Conservation (phyloP, 35 echinoderm and acorn worm genomes). For the Patiria miniata region DNA sequence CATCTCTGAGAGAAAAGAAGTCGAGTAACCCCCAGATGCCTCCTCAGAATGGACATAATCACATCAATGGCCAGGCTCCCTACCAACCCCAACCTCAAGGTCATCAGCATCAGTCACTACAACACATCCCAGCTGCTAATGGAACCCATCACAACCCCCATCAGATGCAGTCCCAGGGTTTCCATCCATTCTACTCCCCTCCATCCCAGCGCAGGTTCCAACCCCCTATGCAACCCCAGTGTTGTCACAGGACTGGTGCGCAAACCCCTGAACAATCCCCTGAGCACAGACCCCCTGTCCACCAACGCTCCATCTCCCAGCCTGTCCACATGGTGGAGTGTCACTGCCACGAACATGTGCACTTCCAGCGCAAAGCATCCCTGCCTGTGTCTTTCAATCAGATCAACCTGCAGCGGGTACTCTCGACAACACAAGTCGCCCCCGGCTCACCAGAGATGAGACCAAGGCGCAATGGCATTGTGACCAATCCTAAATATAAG, state of each 20-base stretch:
- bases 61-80: slow-evolving; percentile 4
- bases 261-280: slow-evolving; percentile 37
- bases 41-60: slow-evolving; percentile 21
- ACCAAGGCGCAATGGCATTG: slow-evolving; percentile 73
- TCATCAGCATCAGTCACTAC: slow-evolving; percentile 25
- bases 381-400: slow-evolving; percentile 91
- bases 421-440: slow-evolving; percentile 36
- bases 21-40: not conserved
- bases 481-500: slow-evolving; percentile 95
- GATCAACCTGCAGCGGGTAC: slow-evolving; percentile 72
- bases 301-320: slow-evolving; percentile 77
- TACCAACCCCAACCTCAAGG: not conserved
- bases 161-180: slow-evolving; percentile 20
- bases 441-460: slow-evolving; percentile 82
- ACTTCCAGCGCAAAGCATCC: slow-evolving; percentile 86
- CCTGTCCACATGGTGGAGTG: slow-evolving; percentile 54
- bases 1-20: not conserved
- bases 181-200: slow-evolving; percentile 29
- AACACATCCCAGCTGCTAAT: slow-evolving; percentile 31
- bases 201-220: slow-evolving; percentile 20
- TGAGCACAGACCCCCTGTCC: slow-evolving; percentile 18
- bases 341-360: slow-evolving; percentile 49
- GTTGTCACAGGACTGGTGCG: not conserved
- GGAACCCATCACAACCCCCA: not conserved
- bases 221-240: not conserved